phyloP scores from a whole-genome alignment of 2,888 invertebrate species.

The Stenchaetothrips biformis region DNA sequence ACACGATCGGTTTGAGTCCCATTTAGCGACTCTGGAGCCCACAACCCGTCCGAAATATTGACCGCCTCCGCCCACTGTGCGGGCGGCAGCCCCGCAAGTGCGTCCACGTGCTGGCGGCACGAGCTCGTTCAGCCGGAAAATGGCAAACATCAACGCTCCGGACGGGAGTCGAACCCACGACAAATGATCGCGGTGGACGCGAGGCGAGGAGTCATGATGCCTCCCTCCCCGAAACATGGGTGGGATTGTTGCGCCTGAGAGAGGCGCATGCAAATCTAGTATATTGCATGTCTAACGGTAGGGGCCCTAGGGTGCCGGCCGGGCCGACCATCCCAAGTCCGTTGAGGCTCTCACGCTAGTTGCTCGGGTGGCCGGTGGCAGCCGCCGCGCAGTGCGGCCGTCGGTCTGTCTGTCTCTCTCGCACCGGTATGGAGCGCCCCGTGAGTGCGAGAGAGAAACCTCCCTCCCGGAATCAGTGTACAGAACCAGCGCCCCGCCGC shows the following conservation, averaged over 20 bases:
- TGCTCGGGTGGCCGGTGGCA: neutral
- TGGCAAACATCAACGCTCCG: neutral
- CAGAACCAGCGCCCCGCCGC: too few species aligned
- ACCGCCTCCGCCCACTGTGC: too few species aligned
- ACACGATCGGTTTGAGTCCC: too few species aligned
- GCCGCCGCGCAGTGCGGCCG: neutral
- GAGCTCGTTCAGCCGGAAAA: too few species aligned
- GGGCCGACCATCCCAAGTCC: neutral
- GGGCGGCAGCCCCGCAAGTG: too few species aligned
- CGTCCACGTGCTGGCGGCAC: too few species aligned
- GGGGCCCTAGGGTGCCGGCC: neutral
- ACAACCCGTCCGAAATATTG: too few species aligned
- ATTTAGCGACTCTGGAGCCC: too few species aligned
- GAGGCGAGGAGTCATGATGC: neutral
- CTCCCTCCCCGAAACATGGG: neutral
- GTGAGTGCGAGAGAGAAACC: too few species aligned
- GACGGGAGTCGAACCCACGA: neutral
- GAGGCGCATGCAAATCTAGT: conserved; percentile 17
- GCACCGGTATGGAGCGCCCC: too few species aligned
- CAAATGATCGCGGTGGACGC: neutral
- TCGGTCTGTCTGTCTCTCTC: too few species aligned
- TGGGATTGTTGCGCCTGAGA: neutral
- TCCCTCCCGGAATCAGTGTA: too few species aligned
- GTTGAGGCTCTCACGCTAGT: neutral
- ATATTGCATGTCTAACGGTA: conserved; percentile 10